phyloP scores from a whole-genome alignment of 1,140 invertebrate genomes.

The Drosophila prosaltans region DNA sequence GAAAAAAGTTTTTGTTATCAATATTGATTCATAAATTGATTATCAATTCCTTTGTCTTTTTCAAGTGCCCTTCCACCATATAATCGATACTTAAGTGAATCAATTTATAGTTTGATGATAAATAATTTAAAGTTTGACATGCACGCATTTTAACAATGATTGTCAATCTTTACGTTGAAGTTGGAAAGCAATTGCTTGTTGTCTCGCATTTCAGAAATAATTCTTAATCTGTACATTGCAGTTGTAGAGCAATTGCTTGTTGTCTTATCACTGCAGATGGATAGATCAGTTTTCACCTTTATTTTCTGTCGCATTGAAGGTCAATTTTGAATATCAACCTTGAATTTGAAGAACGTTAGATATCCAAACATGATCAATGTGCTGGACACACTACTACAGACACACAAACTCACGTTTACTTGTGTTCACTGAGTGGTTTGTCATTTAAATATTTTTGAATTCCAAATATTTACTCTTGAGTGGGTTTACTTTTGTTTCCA shows the following conservation, averaged over 20 bases:
- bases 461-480: slow-evolving; percentile 7
- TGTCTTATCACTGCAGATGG: slow-evolving; percentile 1
- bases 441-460: slow-evolving; percentile 7
- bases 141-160: not conserved
- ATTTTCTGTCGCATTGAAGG: slow-evolving; percentile 7
- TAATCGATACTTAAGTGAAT: slow-evolving; percentile 6
- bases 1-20: not conserved
- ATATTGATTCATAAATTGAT: slow-evolving; percentile 10
- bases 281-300: not conserved
- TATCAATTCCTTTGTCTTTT: slow-evolving; percentile 2
- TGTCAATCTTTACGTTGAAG: not conserved
- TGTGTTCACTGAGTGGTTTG: not conserved
- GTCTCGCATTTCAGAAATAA: too few species aligned
- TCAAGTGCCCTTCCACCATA: not conserved
- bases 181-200: too few species aligned
- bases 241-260: slow-evolving; percentile 1
- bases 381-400: too few species aligned
- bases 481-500: slow-evolving; percentile 31
- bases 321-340: slow-evolving; percentile 1
- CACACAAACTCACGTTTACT: too few species aligned
- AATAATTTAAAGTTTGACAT: not conserved
- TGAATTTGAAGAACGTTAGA: not conserved
- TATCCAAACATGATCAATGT: not conserved
- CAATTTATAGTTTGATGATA: not conserved
- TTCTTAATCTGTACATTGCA: too few species aligned